These are phyloP conservation scores for Bufotes viridis DNA, from an alignment of 2,797 vertebrate species.

Conservation along the genomic window DNA sequence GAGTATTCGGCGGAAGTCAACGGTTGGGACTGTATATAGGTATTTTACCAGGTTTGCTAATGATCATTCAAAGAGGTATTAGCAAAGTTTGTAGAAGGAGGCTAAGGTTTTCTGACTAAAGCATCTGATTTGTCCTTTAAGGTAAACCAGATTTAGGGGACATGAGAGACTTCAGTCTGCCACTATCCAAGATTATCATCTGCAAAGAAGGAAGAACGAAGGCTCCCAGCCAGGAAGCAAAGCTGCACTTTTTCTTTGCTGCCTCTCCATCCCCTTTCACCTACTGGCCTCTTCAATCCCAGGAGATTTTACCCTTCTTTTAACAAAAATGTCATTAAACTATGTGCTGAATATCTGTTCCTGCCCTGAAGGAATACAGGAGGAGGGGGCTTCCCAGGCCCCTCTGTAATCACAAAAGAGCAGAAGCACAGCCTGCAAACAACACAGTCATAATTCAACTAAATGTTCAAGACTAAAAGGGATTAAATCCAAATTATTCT, in stretches of 20 bases:
- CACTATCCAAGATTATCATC: constrained; percentile 1
- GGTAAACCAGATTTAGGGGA: not conserved
- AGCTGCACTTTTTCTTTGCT: constrained; percentile 43
- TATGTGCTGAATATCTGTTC: constrained; percentile 57
- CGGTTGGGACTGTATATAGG: not conserved
- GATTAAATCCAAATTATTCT: constrained; percentile 28
- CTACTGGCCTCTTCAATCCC: constrained; percentile 57
- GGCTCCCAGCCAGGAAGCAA: constrained; percentile 54
- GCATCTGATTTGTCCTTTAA: not conserved
- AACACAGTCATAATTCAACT: constrained; percentile 29
- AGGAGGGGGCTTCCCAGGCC: constrained; percentile 33
- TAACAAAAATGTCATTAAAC: constrained; percentile 58
- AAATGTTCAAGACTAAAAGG: constrained; percentile 28
- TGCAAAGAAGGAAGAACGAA: constrained; percentile 31
- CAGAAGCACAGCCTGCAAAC: constrained; percentile 25
- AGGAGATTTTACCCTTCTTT: constrained; percentile 54
- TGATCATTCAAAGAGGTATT: not conserved
- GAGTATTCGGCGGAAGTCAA: not conserved
- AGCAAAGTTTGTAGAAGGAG: not conserved
- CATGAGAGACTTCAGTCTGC: constrained; percentile 3
- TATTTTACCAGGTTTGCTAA: not conserved
- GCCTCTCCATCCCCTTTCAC: constrained; percentile 58
- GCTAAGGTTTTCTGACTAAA: not conserved
- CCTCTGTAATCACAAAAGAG: constrained; percentile 30
- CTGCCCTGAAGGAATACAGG: constrained; percentile 47